phyloP scores from a whole-genome alignment of 1,140 invertebrate genomes.

The Glomeris maerens region DNA sequence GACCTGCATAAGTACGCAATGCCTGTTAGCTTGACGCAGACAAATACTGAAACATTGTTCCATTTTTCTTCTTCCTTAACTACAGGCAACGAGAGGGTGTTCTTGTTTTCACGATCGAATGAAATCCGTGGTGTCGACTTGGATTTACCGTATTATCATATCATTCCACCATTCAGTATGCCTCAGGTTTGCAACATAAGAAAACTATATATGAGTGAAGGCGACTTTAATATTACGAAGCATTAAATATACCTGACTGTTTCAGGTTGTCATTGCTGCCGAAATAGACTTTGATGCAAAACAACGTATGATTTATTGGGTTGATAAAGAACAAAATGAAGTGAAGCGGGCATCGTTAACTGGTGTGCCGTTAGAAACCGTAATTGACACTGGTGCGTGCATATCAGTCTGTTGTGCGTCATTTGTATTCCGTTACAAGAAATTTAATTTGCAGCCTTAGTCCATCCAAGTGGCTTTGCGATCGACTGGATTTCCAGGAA shows the following conservation, averaged over 20 bases:
- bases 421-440: slow-evolving; percentile 6
- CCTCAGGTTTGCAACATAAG: slow-evolving; percentile 37
- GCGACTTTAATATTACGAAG: neutral
- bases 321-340: slow-evolving; percentile 55
- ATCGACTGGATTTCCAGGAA: slow-evolving; percentile 62
- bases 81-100: slow-evolving; percentile 54
- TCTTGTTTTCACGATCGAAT: slow-evolving; percentile 54
- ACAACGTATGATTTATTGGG: slow-evolving; percentile 58
- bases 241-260: neutral
- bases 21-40: too few relatives aligned
- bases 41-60: too few relatives aligned
- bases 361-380: slow-evolving; percentile 46
- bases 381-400: slow-evolving; percentile 51
- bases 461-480: slow-evolving; percentile 43
- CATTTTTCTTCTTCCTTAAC: too few relatives aligned
- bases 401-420: neutral
- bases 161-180: slow-evolving; percentile 57
- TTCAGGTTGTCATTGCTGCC: slow-evolving; percentile 34
- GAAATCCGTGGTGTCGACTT: slow-evolving; percentile 73
- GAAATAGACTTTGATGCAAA: slow-evolving; percentile 52
- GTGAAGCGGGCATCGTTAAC: slow-evolving; percentile 52
- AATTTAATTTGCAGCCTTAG: slow-evolving; percentile 32
- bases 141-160: slow-evolving; percentile 52
- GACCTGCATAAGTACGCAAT: slow-evolving; percentile 48
- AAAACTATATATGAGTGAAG: neutral